A percentile compares a stretch with the other conserved stretches of the same genome.
phyloP scores from a whole-genome alignment of 2,888 invertebrate species.

The Drosophila sordidula region DNA sequence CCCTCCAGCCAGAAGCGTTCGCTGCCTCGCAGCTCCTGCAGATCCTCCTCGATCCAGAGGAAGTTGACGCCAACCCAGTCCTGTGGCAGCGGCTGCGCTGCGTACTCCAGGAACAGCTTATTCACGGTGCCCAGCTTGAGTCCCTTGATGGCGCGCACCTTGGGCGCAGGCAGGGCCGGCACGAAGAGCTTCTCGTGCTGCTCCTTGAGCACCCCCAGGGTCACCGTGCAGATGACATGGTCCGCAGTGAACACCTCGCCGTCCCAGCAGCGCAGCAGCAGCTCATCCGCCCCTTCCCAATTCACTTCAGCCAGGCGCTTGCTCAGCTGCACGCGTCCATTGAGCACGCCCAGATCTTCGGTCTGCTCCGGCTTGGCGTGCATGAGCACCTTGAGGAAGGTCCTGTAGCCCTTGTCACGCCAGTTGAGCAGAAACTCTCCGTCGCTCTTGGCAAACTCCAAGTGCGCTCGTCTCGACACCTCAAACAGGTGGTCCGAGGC shows the following conservation, averaged over 20 bases:
- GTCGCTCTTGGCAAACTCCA: conserved; percentile 88
- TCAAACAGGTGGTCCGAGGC: conserved; percentile 88
- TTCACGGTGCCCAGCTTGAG: conserved; percentile 87
- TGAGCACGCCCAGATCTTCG: conserved; percentile 71
- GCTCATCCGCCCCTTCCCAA: conserved; percentile 54
- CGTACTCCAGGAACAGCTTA: conserved; percentile 88
- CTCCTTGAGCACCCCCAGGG: conserved; percentile 87
- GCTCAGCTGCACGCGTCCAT: conserved; percentile 76
- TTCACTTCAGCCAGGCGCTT: conserved; percentile 69
- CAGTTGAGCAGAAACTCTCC: conserved; percentile 90
- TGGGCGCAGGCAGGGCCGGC: conserved; percentile 85
- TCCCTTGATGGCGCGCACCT: conserved; percentile 86
- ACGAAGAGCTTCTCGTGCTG: conserved; percentile 84
- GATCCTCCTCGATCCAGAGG: conserved; percentile 86
- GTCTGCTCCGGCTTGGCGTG: conserved; percentile 36
- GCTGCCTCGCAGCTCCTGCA: conserved; percentile 61
- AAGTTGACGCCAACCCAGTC: conserved; percentile 86
- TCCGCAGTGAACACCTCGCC: conserved; percentile 85
- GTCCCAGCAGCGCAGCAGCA: conserved; percentile 77
- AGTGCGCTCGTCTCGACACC: conserved; percentile 88
- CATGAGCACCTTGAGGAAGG: conserved; percentile 89
- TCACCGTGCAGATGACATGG: conserved; percentile 87
- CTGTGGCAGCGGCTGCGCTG: conserved; percentile 86
- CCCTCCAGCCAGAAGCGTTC: conserved; percentile 87
- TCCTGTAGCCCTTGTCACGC: conserved; percentile 90